Conservation (phyloP, 1,140 invertebrate species). For the Plutomurus gul region DNA sequence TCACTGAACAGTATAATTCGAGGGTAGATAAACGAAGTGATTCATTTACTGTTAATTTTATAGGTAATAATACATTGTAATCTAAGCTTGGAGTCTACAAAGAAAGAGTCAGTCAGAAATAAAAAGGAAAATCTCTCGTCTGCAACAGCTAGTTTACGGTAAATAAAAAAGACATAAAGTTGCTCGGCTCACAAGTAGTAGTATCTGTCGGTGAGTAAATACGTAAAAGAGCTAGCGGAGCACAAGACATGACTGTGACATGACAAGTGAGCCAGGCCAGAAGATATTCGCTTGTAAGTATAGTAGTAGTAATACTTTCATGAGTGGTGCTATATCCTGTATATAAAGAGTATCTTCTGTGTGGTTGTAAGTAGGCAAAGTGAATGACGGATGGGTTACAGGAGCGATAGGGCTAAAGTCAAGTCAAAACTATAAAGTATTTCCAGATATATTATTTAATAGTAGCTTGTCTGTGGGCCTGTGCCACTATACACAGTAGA, state of each 20-base stretch:
- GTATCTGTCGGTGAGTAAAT: conserved; percentile 28
- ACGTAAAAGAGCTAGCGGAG: conserved; percentile 5
- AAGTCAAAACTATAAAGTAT: conserved; percentile 22
- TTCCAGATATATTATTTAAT: not conserved
- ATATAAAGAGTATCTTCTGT: too few species aligned
- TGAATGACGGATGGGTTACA: conserved; percentile 40
- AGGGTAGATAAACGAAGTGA: not conserved
- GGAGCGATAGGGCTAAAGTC: conserved; percentile 38
- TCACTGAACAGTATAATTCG: not conserved
- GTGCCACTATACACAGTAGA: not conserved
- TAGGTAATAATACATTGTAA: conserved; percentile 14
- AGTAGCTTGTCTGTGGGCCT: conserved; percentile 19
- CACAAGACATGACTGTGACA: conserved; percentile 25
- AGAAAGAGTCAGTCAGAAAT: not conserved
- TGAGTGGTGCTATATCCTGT: too few species aligned
- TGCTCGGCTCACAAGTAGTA: not conserved
- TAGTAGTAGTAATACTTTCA: not conserved
- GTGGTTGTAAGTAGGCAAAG: not conserved
- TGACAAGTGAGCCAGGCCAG: conserved; percentile 9
- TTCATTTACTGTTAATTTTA: conserved; percentile 30
- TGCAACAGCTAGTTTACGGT: conserved; percentile 14
- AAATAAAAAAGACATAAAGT: conserved; percentile 28
- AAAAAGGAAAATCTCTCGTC: not conserved
- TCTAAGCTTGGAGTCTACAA: not conserved
- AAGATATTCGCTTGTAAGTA: not conserved